Conservation (phyloP, 2,113 vertebrate species). For the Archocentrus centrarchus region DNA sequence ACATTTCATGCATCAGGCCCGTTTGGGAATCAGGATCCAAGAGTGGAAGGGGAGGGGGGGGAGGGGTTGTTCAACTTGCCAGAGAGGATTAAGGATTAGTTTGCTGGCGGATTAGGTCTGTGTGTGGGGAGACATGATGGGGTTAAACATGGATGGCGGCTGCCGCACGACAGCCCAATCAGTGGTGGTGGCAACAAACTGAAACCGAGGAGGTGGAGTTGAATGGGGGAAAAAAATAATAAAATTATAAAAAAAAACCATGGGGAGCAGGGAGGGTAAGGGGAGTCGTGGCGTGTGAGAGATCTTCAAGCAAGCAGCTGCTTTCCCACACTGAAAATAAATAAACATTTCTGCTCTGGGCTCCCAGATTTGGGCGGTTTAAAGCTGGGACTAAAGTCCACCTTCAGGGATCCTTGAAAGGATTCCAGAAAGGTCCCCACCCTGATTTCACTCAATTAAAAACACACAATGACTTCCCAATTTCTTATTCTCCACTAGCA, state of each 20-base stretch:
- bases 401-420: slow-evolving; percentile 51
- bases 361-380: neutral
- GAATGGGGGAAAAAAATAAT: slow-evolving; percentile 25
- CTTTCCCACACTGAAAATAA: slow-evolving; percentile 1
- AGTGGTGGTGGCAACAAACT: slow-evolving; percentile 34
- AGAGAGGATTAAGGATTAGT: slow-evolving; percentile 84
- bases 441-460: slow-evolving; percentile 16
- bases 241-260: slow-evolving; percentile 37
- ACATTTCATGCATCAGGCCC: slow-evolving; percentile 24
- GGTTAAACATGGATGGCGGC: slow-evolving; percentile 79
- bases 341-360: slow-evolving; percentile 14
- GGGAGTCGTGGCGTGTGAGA: slow-evolving; percentile 2
- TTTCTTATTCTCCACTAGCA: neutral
- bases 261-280: slow-evolving; percentile 26
- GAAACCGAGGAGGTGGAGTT: slow-evolving; percentile 24
- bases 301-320: slow-evolving; percentile 57
- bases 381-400: slow-evolving; percentile 22
- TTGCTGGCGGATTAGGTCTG: slow-evolving; percentile 79
- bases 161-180: slow-evolving; percentile 58
- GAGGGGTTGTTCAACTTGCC: slow-evolving; percentile 67
- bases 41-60: slow-evolving; percentile 14
- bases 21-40: slow-evolving; percentile 51
- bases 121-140: slow-evolving; percentile 67
- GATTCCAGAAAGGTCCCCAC: slow-evolving; percentile 2
- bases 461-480: slow-evolving; percentile 3